phyloP scores from a whole-genome alignment of 2,113 vertebrate species.

The Gadus chalcogrammus region DNA sequence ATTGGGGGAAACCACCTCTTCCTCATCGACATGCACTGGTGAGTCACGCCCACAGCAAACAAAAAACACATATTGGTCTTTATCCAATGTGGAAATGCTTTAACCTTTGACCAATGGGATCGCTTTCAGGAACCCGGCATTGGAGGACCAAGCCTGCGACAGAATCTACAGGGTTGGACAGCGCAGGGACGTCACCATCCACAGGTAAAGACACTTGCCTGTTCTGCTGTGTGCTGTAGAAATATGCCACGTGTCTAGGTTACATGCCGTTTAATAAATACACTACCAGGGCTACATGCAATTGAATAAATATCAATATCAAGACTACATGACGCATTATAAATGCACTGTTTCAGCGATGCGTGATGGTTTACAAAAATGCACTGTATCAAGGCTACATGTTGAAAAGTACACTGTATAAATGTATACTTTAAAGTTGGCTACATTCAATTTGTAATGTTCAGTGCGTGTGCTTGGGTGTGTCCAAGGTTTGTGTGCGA shows the following conservation, averaged over 20 bases:
- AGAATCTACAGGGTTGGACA: constrained; percentile 94
- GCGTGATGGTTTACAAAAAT: no score
- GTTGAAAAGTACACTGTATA: no score
- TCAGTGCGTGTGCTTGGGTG: not conserved
- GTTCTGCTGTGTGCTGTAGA: not conserved
- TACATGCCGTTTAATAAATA: no score
- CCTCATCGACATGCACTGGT: constrained; percentile 98
- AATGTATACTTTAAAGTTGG: no score
- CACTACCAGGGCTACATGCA: no score
- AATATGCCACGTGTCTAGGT: no score
- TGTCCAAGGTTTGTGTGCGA: constrained; percentile 87
- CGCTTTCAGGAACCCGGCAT: constrained; percentile 86
- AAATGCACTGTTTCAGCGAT: no score
- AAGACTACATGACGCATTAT: no score
- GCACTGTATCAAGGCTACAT: no score
- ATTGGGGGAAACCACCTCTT: constrained; percentile 95
- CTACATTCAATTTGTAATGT: not conserved
- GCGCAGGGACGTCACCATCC: constrained; percentile 85
- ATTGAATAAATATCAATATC: no score
- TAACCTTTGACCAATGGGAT: not conserved
- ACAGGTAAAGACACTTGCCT: constrained; percentile 74
- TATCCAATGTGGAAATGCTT: not conserved
- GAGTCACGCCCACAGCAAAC: constrained; percentile 6
- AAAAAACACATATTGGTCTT: not conserved
- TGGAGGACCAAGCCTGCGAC: constrained; percentile 96